Evolutionary conservation across 2,888 invertebrate genomes (phyloP).

Genomic region (Oscheius onirici): DNA sequence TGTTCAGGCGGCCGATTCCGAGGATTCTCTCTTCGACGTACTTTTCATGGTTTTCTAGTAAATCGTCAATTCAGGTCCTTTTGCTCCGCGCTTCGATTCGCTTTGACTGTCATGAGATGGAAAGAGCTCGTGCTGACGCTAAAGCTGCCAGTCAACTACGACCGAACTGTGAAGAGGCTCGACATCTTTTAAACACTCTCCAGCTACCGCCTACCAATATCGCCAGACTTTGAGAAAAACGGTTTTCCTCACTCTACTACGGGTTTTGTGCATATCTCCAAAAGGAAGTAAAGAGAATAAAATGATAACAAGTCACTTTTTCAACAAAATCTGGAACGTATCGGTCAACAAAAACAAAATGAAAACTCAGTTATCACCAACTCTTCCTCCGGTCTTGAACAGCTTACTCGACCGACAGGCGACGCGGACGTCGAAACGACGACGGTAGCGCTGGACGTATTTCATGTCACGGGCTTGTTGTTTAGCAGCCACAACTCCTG

Average conservation of each 20-base stretch:
- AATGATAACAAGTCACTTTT: neutral
- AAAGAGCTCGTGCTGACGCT: conserved; percentile 33
- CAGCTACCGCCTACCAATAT: conserved; percentile 30
- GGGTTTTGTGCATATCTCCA: conserved; percentile 8
- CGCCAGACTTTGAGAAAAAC: conserved; percentile 16
- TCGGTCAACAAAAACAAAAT: neutral
- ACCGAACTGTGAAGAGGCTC: conserved; percentile 31
- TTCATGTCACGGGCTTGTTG: conserved; percentile 84
- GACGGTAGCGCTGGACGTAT: conserved; percentile 81
- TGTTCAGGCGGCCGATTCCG: conserved; percentile 12
- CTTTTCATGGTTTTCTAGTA: neutral
- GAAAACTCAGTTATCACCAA: conserved; percentile 55
- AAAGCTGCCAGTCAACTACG: conserved; percentile 26
- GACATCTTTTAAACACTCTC: conserved; percentile 30
- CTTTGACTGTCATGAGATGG: conserved; percentile 37
- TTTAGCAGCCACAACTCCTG: conserved; percentile 75
- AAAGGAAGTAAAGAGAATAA: neutral
- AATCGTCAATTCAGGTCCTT: conserved; percentile 1
- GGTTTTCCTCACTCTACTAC: neutral
- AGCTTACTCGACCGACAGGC: conserved; percentile 63
- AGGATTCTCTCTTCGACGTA: conserved; percentile 27
- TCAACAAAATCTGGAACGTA: conserved; percentile 12
- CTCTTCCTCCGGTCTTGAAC: conserved; percentile 64
- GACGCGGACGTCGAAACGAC: conserved; percentile 58
- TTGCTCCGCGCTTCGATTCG: conserved; percentile 34